Percentiles rank a stretch among this genome's conserved stretches.
Conservation (phyloP, 2,888 invertebrate genomes). For the Parapristionchus giblindavisi region DNA sequence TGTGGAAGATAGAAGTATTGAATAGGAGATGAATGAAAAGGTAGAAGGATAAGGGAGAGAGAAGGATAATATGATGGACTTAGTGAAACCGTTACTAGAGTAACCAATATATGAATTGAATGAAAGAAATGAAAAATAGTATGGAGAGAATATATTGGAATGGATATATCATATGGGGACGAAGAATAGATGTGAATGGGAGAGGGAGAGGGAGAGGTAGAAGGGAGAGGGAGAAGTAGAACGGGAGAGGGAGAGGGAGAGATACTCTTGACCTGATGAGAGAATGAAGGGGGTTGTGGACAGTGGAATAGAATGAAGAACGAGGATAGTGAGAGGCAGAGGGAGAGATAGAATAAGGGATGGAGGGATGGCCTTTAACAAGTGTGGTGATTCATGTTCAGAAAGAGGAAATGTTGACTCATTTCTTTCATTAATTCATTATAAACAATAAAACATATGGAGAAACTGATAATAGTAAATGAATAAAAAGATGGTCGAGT, state of each 20-base stretch:
- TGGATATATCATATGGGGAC: not conserved
- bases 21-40: too few species aligned
- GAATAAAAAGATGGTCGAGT: not conserved
- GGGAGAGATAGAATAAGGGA: conserved; percentile 1
- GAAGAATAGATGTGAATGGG: not conserved
- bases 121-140: not conserved
- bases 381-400: too few species aligned
- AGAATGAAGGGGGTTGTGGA: not conserved
- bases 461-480: not conserved
- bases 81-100: too few species aligned
- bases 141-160: not conserved
- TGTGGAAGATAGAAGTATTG: too few species aligned
- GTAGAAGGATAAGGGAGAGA: too few species aligned
- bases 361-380: not conserved
- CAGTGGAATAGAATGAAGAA: not conserved
- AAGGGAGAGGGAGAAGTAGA: conserved; percentile 10
- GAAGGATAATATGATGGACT: too few species aligned
- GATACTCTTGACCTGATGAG: not conserved
- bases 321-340: not conserved
- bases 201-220: conserved; percentile 10
- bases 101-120: not conserved
- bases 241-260: conserved; percentile 1
- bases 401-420: too few species aligned
- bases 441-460: not conserved
- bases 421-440: not conserved